phyloP scores from a whole-genome alignment of 1,140 invertebrate genomes.

The Plectrocnemia conspersa region DNA sequence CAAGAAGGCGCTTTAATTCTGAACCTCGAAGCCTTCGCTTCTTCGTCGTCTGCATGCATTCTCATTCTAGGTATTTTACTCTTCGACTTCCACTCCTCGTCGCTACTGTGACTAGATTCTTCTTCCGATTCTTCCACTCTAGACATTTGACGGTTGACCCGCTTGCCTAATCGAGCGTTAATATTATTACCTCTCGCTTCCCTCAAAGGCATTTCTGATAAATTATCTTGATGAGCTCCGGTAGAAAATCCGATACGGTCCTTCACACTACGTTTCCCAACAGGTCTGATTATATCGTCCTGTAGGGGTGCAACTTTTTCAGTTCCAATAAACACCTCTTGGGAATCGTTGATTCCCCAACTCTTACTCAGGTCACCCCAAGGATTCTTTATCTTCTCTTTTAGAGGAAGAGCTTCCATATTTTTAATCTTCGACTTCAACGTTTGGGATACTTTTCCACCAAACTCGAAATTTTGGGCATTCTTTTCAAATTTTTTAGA shows the following conservation, averaged over 20 bases:
- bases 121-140: constrained; percentile 16
- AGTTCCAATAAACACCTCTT: constrained; percentile 48
- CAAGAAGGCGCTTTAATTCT: constrained; percentile 2
- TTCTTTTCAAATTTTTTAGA: constrained; percentile 29
- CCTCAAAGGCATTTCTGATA: background rate
- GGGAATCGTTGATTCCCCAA: constrained; percentile 62
- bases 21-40: constrained; percentile 50
- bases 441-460: constrained; percentile 28
- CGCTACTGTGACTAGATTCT: constrained; percentile 30
- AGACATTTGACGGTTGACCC: constrained; percentile 42
- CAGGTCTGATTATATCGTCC: background rate
- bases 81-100: constrained; percentile 54
- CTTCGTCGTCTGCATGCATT: constrained; percentile 86
- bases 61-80: constrained; percentile 69
- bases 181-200: background rate
- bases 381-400: constrained; percentile 56
- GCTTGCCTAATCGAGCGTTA: constrained; percentile 35
- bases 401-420: background rate
- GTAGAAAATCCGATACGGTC: constrained; percentile 1
- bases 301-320: background rate
- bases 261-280: constrained; percentile 7
- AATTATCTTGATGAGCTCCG: constrained; percentile 25
- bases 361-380: constrained; percentile 65
- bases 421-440: constrained; percentile 31
- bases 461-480: constrained; percentile 8